Conservation (phyloP, 2,113 vertebrate species). For the Pleuronectes platessa region DNA sequence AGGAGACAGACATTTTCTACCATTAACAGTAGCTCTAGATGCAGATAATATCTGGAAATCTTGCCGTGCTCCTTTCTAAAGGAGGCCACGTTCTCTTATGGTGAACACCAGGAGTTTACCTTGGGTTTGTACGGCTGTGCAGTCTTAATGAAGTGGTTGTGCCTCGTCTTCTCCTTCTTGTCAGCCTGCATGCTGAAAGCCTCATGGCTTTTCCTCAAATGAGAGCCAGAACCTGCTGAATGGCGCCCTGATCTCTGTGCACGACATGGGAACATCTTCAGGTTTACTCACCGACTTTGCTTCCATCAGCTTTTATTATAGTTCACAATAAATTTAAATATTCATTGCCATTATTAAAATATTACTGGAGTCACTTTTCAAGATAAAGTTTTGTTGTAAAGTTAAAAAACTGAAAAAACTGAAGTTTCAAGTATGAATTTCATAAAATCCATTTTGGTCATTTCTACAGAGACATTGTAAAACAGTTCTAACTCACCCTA, state of each 20-base stretch:
- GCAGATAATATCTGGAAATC: background rate
- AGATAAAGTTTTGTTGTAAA: background rate
- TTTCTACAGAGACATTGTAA: background rate
- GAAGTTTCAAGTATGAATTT: background rate
- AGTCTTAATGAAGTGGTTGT: conserved; percentile 99
- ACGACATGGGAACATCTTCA: conserved; percentile 29
- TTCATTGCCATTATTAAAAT: background rate
- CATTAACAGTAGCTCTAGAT: background rate
- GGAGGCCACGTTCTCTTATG: background rate
- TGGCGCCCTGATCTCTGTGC: conserved; percentile 91
- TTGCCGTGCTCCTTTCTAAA: background rate
- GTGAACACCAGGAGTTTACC: conserved; percentile 71
- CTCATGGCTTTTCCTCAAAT: conserved; percentile 92
- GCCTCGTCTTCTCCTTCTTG: conserved; percentile 97
- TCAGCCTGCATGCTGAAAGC: conserved; percentile 95
- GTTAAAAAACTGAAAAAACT: background rate
- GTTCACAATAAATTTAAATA: background rate
- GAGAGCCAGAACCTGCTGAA: conserved; percentile 85
- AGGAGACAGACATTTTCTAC: background rate
- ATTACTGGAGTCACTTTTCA: background rate
- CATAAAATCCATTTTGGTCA: no score
- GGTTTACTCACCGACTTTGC: background rate
- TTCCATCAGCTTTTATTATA: background rate
- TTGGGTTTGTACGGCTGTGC: conserved; percentile 98
- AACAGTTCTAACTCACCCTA: conserved; percentile 82